phyloP scores from a whole-genome alignment of 2,797 vertebrate genomes.

The Buphagus erythrorhynchus region DNA sequence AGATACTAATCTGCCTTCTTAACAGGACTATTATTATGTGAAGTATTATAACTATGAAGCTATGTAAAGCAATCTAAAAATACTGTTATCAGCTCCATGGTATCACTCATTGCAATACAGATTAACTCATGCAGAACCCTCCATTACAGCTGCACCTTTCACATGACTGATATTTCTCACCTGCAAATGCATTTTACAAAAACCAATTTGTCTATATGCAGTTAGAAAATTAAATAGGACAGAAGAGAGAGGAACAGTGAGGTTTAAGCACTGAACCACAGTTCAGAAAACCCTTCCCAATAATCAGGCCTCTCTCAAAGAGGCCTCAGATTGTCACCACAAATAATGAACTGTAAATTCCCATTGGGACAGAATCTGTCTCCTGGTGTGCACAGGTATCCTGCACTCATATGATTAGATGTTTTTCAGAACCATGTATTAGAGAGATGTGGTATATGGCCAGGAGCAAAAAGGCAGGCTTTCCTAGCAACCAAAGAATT shows the following conservation, averaged over 20 bases:
- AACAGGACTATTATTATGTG: neutral
- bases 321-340: neutral
- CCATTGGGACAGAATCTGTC: neutral
- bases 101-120: neutral
- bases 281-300: neutral
- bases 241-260: neutral
- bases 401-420: neutral
- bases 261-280: neutral
- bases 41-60: neutral
- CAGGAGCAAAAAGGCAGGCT: neutral
- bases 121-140: neutral
- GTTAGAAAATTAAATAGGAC: neutral
- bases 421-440: neutral
- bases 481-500: neutral
- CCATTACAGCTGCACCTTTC: neutral
- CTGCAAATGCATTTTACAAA: neutral
- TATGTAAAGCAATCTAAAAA: constrained; percentile 24
- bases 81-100: neutral
- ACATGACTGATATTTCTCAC: neutral
- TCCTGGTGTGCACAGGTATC: neutral
- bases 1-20: neutral
- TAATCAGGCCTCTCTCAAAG: neutral
- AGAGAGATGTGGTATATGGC: neutral
- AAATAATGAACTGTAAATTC: neutral
- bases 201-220: neutral